Base-by-base conservation (phyloP, 2,113 vertebrate species). In the Pseudolaguvia tuberculata region DNA sequence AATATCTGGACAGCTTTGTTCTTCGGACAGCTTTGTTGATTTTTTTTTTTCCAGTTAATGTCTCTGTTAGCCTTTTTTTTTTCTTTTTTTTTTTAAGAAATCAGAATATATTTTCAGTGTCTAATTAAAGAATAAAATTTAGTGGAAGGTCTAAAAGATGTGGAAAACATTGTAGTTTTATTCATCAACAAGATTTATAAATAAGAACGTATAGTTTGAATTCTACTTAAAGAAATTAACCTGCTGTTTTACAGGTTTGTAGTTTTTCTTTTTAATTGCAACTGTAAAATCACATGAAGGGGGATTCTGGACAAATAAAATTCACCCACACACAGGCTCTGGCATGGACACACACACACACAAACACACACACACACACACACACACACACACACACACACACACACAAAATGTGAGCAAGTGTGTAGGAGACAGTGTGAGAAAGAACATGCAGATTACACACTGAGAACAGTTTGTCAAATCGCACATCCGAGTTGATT, bases 391-490 rank as follows among this genome's bases (percentile, higher is more conserved):
- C 13, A 57, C 50, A 55, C 56, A 27, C 23, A 48, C 56, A 62
- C 5, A 12, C 39, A 27, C 31, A 42, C 12, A 45, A 23, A 79
- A 48, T 62, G 70, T 57, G 21, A 61, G 71, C 12, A 2, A 25
- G 47, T 65, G 61, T 55, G 61, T 65, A 65, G 59, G 59, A 73
- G 47, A 52, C 47, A 20, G 72, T 65, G 61, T 42, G 72, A 74
- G 35, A 74, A 55, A 55, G 72, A 55, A 66, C 72, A 74, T 65
- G 72, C 48, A 27, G 72, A 65, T 65, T 65, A 65, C 72, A 74
- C 72, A 73, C 72, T 35, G 71, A 51, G 71, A 73, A 73, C 71
- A 62, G 57, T 72, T 47, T 62, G 52, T 53, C 58, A 73, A 59
- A 52, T 73, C 58, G 13, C 72, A 73, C 59, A 13, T 73, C 20